Percentiles rank a stretch among this genome's conserved stretches.
These are phyloP conservation scores for Oeneis ivallda DNA, from an alignment of 2,888 invertebrate species.

Conservation along the genomic window DNA sequence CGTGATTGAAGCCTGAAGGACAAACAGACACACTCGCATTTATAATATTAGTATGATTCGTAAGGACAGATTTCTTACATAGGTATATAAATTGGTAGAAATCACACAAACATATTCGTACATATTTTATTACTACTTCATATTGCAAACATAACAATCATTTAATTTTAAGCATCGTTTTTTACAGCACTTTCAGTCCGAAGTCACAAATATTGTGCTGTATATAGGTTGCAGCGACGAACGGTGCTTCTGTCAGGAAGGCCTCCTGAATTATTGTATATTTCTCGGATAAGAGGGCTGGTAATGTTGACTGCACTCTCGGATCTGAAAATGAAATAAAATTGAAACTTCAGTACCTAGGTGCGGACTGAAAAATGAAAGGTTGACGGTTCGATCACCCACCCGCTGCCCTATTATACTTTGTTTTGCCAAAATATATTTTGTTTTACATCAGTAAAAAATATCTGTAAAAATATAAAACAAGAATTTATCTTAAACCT, in stretches of 20 bases:
- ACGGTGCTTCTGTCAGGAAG: constrained; percentile 41
- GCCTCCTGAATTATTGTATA: constrained; percentile 42
- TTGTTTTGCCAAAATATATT: too few species aligned
- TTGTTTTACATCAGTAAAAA: too few species aligned
- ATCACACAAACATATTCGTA: background rate
- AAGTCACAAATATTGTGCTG: constrained; percentile 52
- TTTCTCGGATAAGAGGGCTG: constrained; percentile 30
- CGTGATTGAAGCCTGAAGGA: too few species aligned
- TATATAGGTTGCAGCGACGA: constrained; percentile 43
- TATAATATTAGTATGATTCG: too few species aligned
- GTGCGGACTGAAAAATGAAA: too few species aligned
- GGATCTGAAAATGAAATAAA: constrained; percentile 45
- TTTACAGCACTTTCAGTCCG: constrained; percentile 41
- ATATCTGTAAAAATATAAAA: too few species aligned
- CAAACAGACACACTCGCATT: too few species aligned
- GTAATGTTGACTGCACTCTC: constrained; percentile 28
- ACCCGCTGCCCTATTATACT: too few species aligned
- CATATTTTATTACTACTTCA: background rate
- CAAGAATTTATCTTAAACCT: too few species aligned
- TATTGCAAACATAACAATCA: background rate
- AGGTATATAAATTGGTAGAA: background rate
- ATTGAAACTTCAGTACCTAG: too few species aligned
- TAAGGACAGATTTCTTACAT: too few species aligned
- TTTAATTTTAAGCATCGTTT: background rate
- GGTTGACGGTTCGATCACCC: too few species aligned